phyloP scores from a whole-genome alignment of 2,113 vertebrate genomes.

The Ramphastos sulfuratus region DNA sequence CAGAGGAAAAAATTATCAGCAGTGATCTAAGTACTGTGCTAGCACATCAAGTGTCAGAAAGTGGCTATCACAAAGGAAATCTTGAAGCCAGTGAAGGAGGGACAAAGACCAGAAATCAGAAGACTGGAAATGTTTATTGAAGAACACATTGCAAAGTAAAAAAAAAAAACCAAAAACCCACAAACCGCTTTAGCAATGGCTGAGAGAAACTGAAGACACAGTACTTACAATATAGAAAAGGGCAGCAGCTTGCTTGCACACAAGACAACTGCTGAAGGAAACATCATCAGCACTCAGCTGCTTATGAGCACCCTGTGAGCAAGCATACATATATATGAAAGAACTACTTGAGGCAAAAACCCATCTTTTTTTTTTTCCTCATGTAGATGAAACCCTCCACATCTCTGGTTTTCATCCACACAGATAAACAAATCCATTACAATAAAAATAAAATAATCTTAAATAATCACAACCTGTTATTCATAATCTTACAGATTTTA shows the following conservation, averaged over 20 bases:
- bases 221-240: background rate
- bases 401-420: background rate
- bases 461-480: background rate
- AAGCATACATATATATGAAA: rapidly evolving
- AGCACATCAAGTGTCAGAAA: background rate
- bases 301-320: background rate
- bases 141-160: background rate
- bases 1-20: background rate
- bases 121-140: background rate
- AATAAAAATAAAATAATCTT: background rate
- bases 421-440: background rate
- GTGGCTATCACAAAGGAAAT: too few relatives aligned
- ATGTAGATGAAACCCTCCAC: background rate
- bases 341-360: background rate
- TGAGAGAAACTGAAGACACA: background rate
- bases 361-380: background rate
- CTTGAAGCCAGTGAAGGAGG: background rate
- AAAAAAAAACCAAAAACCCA: background rate
- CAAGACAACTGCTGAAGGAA: background rate
- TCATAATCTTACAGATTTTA: background rate
- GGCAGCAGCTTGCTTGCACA: background rate
- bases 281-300: background rate
- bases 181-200: background rate
- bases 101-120: background rate
- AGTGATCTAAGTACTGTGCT: background rate